Evolutionary conservation across 2,888 invertebrate species (phyloP).

Genomic region (Lacanobia oleracea): DNA sequence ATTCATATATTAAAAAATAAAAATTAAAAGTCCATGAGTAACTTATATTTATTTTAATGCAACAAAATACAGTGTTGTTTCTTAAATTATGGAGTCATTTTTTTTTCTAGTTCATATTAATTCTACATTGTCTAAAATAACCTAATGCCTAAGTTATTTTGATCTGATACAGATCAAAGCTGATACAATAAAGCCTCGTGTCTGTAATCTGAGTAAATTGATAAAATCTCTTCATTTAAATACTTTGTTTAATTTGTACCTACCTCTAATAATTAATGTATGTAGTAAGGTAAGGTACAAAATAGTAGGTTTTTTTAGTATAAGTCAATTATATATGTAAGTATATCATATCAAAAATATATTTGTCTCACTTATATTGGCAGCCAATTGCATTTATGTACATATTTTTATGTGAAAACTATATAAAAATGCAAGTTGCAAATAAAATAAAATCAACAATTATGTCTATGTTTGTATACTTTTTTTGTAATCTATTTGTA

Average conservation of each 20-base stretch:
- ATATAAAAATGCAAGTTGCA: conserved; percentile 56
- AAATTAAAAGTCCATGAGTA: conserved; percentile 61
- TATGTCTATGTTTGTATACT: conserved; percentile 4
- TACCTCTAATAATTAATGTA: conserved; percentile 3
- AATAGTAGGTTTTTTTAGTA: conserved; percentile 9
- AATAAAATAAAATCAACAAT: conserved; percentile 36
- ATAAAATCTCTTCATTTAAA: conserved; percentile 47
- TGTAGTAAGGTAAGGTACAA: conserved; percentile 1
- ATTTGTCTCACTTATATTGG: conserved; percentile 12
- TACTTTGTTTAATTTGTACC: conserved; percentile 16
- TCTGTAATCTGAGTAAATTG: conserved; percentile 68
- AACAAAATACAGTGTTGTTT: conserved; percentile 65
- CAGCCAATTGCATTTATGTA: conserved; percentile 54
- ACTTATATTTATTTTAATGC: conserved; percentile 69
- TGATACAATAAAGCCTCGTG: conserved; percentile 78
- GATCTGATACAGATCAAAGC: conserved; percentile 88
- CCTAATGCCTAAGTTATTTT: conserved; percentile 68
- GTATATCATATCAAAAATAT: conserved; percentile 28
- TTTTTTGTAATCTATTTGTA: conserved; percentile 37
- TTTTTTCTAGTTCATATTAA: conserved; percentile 31
- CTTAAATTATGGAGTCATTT: conserved; percentile 53
- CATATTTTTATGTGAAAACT: conserved; percentile 38
- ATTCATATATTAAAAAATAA: background rate
- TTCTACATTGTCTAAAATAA: conserved; percentile 48
- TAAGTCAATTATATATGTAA: background rate